Conservation (phyloP, 2,113 vertebrate species). For the Passer domesticus region DNA sequence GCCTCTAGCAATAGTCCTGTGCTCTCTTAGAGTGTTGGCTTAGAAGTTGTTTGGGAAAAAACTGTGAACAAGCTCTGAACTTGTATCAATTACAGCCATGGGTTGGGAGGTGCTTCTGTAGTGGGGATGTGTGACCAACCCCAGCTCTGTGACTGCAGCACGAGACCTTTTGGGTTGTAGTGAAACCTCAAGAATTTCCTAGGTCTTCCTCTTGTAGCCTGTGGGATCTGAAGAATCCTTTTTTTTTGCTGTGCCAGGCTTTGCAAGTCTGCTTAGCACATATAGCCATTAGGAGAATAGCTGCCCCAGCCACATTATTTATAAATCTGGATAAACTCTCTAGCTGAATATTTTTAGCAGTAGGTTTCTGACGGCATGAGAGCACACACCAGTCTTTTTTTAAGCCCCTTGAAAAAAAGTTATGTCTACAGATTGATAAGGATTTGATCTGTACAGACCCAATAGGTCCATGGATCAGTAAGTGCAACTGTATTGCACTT, state of each 20-base stretch:
- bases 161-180: neutral
- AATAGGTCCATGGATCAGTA: neutral
- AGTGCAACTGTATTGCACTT: neutral
- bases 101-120: neutral
- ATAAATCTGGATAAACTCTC: neutral
- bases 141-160: neutral
- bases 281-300: neutral
- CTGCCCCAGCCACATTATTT: neutral
- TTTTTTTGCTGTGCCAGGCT: neutral
- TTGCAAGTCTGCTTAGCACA: neutral
- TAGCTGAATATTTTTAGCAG: neutral
- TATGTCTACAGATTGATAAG: neutral
- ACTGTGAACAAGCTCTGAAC: neutral
- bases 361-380: neutral
- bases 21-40: neutral
- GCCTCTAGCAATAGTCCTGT: neutral
- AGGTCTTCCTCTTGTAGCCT: neutral
- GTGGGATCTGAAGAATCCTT: neutral
- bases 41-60: neutral
- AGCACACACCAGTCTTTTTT: neutral
- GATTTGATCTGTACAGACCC: neutral
- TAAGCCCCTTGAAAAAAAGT: neutral
- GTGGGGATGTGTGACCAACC: neutral
- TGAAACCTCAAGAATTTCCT: neutral
- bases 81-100: neutral